Base-by-base conservation (phyloP, 2,797 vertebrate species). In the Zalophus californianus region DNA sequence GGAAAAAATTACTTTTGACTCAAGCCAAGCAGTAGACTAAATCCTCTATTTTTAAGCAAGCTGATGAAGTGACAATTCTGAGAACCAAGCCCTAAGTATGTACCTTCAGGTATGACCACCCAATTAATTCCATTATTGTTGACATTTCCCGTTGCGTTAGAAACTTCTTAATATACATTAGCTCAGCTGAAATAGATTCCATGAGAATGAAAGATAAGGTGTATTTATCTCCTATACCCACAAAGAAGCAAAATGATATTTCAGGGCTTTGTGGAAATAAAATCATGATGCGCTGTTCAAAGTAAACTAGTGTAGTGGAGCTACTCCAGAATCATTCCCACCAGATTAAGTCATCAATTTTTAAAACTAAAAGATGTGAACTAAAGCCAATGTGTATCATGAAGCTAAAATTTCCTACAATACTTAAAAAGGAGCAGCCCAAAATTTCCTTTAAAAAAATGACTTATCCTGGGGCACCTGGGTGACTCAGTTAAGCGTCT, bases 41-140 rank as follows among this genome's bases (percentile, higher is more conserved):
- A 97, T 96, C 85, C 54, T 90, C 91, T 91, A 89, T 92, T 98
- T 98, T 98, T 97, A 97, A 98, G 92, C 52, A 92, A 62, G 48
- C 4, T 35, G 91, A 62, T 95, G 95, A 98, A 96, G 91, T 58
- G 68, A 93, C 93, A 97, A 88, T 97, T 98, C 94, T 96, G 85
- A 98, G 84, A 90, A 25, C 25, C 79, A 78, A 92, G 44, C 56
- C 92, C 91, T 97, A 86, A 95, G 96, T 91, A 84, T 79, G 60
- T 96, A 97, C 77, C 97, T 98, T 96, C 95, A 97, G 97, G 97
- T 95, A 97, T 96, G 97, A 97, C 92, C 86, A 96, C 68, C 90
- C 95, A 97, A 85, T 93, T 98, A 96, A 98, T 95, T 98, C 98
- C 88, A 96, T 94, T 95, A 54, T 95, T 85, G 84, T 41, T 89